Evolutionary conservation across 1,140 invertebrate genomes (phyloP), one percentile per base, ranked within the genome.

Genomic region (Lepidurus apus): DNA sequence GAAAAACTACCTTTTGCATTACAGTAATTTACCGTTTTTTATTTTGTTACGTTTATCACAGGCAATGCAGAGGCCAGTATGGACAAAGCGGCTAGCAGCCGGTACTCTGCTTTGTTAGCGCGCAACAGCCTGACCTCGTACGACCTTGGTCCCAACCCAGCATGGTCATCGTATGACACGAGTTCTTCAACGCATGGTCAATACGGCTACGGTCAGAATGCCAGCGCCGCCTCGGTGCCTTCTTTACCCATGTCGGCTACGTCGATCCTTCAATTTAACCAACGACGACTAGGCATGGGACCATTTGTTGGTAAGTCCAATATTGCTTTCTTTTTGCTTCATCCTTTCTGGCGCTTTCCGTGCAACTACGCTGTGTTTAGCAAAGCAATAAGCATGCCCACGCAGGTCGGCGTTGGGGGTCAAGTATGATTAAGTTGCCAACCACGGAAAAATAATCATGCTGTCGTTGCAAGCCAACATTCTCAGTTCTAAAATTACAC

Each of bases 391-490:
- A 21, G 53, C 53, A 65, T 65, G 21, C 53, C 53, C 53, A 65
- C 53, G 53, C 53, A 65, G 53, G 53, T 65, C 53, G 53, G 17
- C 53, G 53, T 65, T 65, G 21, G 17, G 53, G 53, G 53, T 65
- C 53, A 65, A 65, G 53, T 65, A 65, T 65, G 53, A 65, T 65
- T 65, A 65, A 65, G 53, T 65, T 65, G 53, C 53, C 53, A 21
- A 65, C 53, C 53, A 65, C 53, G 17, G 53, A 65, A 65, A 65
- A 65, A 65, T 65, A 65, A 65, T 65, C 53, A 65, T 65, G 21
- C 53, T 65, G 53, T 65, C 53, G 17, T 21, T 21, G 17, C 53
- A 65, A 65, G 21, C 53, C 17, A 65, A 13, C 53, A 34, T 34
- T 65, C 53, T 13, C 53, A n/a, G 53, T 65, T 65, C 4, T 34